These are phyloP conservation scores for Drosophila suzukii DNA, from an alignment of 1,140 invertebrate species.

Conservation along the genomic window DNA sequence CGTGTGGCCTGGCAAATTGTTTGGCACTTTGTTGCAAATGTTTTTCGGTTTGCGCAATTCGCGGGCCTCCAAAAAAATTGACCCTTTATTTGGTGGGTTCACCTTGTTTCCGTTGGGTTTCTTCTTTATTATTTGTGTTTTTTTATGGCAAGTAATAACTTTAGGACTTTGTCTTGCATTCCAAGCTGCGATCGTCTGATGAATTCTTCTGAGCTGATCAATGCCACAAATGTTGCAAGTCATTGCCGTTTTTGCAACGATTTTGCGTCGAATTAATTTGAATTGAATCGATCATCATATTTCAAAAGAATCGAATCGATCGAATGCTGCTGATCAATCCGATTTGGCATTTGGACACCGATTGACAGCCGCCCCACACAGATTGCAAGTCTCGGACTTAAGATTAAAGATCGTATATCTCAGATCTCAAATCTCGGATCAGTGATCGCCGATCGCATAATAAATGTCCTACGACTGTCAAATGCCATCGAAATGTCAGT, in stretches of 20 bases:
- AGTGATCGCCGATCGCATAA: conserved; percentile 52
- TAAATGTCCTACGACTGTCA: conserved; percentile 71
- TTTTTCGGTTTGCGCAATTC: conserved; percentile 27
- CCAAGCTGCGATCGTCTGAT: background rate
- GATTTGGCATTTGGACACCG: conserved; percentile 12
- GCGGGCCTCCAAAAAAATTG: conserved; percentile 13
- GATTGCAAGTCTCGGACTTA: conserved; percentile 18
- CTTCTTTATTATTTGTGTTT: conserved; percentile 1
- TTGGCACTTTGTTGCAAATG: conserved; percentile 27
- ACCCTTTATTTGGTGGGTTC: conserved; percentile 11
- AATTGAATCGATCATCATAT: conserved; percentile 29
- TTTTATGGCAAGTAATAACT: background rate
- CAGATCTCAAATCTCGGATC: conserved; percentile 1
- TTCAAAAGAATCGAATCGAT: conserved; percentile 9
- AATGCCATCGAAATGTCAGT: conserved; percentile 71
- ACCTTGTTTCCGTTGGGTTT: conserved; percentile 12
- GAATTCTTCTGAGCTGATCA: conserved; percentile 6
- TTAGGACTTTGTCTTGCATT: conserved; percentile 7
- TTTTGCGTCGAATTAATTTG: conserved; percentile 3
- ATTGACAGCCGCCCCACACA: conserved; percentile 22
- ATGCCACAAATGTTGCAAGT: conserved; percentile 27
- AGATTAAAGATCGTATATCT: background rate
- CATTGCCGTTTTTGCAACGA: conserved; percentile 6
- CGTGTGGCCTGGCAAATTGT: conserved; percentile 29
- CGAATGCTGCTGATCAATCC: background rate